phyloP scores from a whole-genome alignment of 2,888 invertebrate genomes.

The Nomada ruficornis region DNA sequence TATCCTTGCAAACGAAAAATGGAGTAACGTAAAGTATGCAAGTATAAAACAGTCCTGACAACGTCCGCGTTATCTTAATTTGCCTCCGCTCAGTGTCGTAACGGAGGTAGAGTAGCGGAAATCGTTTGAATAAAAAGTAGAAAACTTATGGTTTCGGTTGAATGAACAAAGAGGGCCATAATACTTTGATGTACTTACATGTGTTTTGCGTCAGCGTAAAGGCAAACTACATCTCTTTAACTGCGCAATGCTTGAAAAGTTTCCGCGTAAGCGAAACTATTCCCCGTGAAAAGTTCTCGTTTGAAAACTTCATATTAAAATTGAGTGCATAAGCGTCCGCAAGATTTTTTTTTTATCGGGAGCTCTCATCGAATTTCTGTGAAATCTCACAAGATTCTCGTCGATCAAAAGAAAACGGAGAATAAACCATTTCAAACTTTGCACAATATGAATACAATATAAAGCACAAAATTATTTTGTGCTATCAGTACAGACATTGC shows the following conservation, averaged over 20 bases:
- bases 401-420: background rate
- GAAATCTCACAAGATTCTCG: background rate
- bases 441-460: too few species aligned
- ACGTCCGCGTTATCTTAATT: background rate
- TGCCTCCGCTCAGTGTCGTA: background rate
- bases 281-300: constrained; percentile 6
- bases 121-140: constrained; percentile 7
- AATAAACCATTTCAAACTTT: background rate
- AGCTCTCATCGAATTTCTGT: background rate
- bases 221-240: constrained; percentile 15
- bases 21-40: background rate
- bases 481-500: too few species aligned
- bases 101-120: constrained; percentile 1
- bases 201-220: constrained; percentile 6
- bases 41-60: background rate
- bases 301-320: constrained; percentile 12
- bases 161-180: background rate
- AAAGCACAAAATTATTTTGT: too few species aligned
- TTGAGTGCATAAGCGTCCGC: background rate
- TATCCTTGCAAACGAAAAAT: too few species aligned
- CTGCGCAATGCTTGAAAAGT: constrained; percentile 16
- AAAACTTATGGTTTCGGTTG: constrained; percentile 14
- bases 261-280: constrained; percentile 16
- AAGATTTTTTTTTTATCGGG: background rate
- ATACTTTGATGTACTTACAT: constrained; percentile 1